These are phyloP conservation scores for Illadopsis cleaveri DNA, from an alignment of 2,113 vertebrate species.

Conservation along the genomic window DNA sequence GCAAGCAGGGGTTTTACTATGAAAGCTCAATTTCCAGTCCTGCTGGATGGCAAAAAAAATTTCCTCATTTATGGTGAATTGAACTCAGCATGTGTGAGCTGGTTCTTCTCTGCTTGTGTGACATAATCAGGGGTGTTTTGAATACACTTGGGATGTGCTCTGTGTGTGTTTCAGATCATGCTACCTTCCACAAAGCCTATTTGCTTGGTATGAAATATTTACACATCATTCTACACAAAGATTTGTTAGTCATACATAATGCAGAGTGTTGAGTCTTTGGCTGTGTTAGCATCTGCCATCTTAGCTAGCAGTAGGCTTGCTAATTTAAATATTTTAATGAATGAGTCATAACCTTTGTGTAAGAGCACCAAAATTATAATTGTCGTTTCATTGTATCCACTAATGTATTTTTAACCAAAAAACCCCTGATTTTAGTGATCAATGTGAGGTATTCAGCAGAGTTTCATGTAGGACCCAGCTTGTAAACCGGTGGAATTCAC, in stretches of 20 bases:
- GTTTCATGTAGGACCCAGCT: not conserved
- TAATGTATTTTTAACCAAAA: not conserved
- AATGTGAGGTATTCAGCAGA: not conserved
- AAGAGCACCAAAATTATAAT: not conserved
- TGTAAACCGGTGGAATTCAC: not conserved
- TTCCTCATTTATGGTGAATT: not conserved
- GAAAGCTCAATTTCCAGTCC: not conserved
- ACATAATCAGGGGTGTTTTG: not conserved
- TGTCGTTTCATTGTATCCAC: not conserved
- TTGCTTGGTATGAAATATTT: not conserved
- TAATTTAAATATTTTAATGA: conserved; percentile 45
- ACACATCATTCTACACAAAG: not conserved
- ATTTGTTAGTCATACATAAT: not conserved
- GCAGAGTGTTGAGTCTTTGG: not conserved
- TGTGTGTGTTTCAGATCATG: not conserved
- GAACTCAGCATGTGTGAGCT: not conserved
- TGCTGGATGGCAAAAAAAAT: not conserved
- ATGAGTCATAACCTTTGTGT: conserved; percentile 26
- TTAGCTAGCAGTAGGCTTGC: conserved; percentile 8
- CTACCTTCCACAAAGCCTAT: not conserved
- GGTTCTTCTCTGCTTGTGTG: not conserved
- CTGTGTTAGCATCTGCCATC: conserved; percentile 17
- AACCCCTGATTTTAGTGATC: rapidly evolving
- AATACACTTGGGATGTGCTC: not conserved
- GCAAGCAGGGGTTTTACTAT: not conserved